Evolutionary conservation across 2,888 invertebrate species (phyloP).

Genomic region (Salticus scenicus): DNA sequence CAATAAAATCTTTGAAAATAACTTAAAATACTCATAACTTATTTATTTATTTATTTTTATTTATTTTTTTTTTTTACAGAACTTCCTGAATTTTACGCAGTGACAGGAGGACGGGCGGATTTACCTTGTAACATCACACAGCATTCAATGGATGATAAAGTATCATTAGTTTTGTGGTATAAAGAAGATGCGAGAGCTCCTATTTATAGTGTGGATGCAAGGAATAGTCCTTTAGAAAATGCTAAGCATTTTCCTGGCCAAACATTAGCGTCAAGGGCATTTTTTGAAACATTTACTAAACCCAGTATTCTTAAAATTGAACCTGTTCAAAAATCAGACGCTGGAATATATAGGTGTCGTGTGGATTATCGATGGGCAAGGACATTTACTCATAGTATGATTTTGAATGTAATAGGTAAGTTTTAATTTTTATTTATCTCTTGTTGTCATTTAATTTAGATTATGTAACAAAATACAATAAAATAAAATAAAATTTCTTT

Average conservation of each 20-base stretch:
- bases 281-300: constrained; percentile 63
- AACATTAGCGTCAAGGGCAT: constrained; percentile 59
- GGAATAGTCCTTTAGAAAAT: constrained; percentile 64
- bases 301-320: constrained; percentile 60
- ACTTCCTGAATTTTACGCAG: constrained; percentile 63
- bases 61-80: constrained; percentile 43
- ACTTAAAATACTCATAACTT: too few relatives aligned
- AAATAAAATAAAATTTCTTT: too few relatives aligned
- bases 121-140: constrained; percentile 75
- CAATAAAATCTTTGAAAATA: too few relatives aligned
- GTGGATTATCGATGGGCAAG: constrained; percentile 70
- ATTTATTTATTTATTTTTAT: too few relatives aligned
- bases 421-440: too few relatives aligned
- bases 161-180: constrained; percentile 70
- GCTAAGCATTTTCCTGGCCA: constrained; percentile 67
- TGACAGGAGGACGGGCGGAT: constrained; percentile 65
- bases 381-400: constrained; percentile 62
- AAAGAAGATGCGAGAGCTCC: constrained; percentile 64
- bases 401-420: constrained; percentile 68
- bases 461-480: too few relatives aligned
- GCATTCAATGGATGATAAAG: constrained; percentile 65
- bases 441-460: too few relatives aligned
- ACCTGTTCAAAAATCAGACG: constrained; percentile 67
- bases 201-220: constrained; percentile 67
- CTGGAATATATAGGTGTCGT: constrained; percentile 66